These are phyloP conservation scores for Galaxias olidus DNA, from an alignment of 2,797 vertebrate genomes.

Conservation along the genomic window DNA sequence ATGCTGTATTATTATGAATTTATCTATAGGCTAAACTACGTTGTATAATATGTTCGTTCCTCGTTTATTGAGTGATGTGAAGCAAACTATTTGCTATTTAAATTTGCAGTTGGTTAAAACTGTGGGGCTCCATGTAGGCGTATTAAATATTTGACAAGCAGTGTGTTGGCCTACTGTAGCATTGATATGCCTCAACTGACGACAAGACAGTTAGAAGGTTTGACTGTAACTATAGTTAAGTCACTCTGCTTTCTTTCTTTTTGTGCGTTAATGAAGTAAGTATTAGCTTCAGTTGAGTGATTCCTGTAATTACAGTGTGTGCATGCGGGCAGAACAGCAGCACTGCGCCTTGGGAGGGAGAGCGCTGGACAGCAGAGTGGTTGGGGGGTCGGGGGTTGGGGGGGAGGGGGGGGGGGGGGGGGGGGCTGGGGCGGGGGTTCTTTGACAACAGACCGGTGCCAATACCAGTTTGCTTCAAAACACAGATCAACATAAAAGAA, in stretches of 20 bases:
- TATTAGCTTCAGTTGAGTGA: slow-evolving; percentile 69
- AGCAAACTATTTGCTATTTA: slow-evolving; percentile 5
- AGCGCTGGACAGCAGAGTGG: slow-evolving; percentile 47
- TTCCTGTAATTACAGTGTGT: slow-evolving; percentile 72
- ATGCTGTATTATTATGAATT: neutral
- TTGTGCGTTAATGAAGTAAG: slow-evolving; percentile 68
- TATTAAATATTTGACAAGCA: no score
- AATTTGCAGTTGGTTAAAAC: neutral
- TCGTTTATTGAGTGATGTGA: no score
- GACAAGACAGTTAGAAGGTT: no score
- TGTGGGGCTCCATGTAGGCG: no score
- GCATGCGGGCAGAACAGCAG: slow-evolving; percentile 23
- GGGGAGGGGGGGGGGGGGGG: slow-evolving; percentile 14
- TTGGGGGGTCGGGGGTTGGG: slow-evolving; percentile 4
- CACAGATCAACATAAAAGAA: no score
- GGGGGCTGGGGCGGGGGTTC: no score
- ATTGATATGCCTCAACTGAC: no score
- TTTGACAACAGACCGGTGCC: no score
- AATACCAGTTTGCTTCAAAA: no score
- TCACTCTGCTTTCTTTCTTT: slow-evolving; percentile 33
- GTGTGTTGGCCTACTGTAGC: no score
- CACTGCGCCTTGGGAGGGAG: slow-evolving; percentile 15
- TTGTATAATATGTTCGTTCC: no score
- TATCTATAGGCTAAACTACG: no score
- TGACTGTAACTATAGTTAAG: neutral